Evolutionary conservation across 2,888 invertebrate genomes (phyloP).

Genomic region (Mimumesa dahlbomi): DNA sequence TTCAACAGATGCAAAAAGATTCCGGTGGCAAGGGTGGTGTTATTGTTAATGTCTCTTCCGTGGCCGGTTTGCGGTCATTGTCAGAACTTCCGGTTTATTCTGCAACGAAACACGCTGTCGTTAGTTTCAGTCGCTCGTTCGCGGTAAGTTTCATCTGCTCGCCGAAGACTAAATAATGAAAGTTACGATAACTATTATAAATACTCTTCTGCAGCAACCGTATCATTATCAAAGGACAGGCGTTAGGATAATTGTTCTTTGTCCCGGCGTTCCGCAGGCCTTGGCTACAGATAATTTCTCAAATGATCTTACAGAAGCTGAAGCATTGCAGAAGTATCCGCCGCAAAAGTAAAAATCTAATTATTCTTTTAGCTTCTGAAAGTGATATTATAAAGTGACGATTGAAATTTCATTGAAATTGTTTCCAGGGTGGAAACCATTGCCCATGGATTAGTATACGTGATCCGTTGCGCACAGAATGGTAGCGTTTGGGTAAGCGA

Average conservation of each 20-base stretch:
- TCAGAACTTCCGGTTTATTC: conserved; percentile 83
- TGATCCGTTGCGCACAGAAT: conserved; percentile 75
- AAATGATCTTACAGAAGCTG: conserved; percentile 5
- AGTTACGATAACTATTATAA: background rate
- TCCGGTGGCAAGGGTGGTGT: conserved; percentile 83
- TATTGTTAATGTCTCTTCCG: conserved; percentile 85
- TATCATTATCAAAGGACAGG: conserved; percentile 76
- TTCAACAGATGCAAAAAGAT: conserved; percentile 81
- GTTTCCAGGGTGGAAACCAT: conserved; percentile 71
- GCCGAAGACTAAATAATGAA: background rate
- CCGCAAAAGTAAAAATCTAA: conserved; percentile 68
- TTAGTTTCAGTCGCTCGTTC: conserved; percentile 76
- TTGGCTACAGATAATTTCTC: conserved; percentile 42
- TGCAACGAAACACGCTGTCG: conserved; percentile 82
- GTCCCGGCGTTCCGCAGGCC: conserved; percentile 72
- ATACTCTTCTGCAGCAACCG: conserved; percentile 71
- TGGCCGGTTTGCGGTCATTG: conserved; percentile 82
- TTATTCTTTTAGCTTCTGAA: too few species aligned
- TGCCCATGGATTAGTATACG: conserved; percentile 73
- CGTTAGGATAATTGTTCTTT: conserved; percentile 74
- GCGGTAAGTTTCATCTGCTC: conserved; percentile 64
- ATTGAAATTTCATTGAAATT: too few species aligned
- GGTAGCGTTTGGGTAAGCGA: conserved; percentile 77
- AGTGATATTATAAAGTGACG: too few species aligned
- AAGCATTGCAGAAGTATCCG: conserved; percentile 54